Percentiles rank a stretch among this genome's conserved stretches.
Conservation (phyloP, 2,113 vertebrate genomes). For the Capricornis sumatraensis region DNA sequence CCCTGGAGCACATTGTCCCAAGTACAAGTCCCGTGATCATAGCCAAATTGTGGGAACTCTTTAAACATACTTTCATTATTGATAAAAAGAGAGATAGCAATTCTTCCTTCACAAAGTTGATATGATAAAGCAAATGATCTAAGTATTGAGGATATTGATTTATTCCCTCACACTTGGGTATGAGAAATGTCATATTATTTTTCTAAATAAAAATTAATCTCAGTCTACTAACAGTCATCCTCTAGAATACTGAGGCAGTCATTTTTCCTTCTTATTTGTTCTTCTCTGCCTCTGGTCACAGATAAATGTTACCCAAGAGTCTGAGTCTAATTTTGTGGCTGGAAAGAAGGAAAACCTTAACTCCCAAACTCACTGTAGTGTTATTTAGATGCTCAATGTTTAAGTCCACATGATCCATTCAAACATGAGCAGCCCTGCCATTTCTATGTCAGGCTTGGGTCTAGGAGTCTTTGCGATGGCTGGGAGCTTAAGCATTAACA, state of each 20-base stretch:
- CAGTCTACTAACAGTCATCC: neutral
- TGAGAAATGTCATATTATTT: neutral
- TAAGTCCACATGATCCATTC: neutral
- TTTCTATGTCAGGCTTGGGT: neutral
- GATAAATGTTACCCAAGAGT: neutral
- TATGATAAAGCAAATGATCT: neutral
- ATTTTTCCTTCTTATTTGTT: neutral
- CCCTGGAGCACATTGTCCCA: neutral
- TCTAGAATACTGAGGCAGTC: neutral
- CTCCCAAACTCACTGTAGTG: neutral
- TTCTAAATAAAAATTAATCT: constrained; percentile 20
- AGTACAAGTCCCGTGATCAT: neutral
- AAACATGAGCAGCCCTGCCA: neutral
- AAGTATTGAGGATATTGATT: neutral
- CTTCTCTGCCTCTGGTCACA: neutral
- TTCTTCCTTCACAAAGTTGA: neutral
- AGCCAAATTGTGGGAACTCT: neutral
- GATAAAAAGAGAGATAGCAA: neutral
- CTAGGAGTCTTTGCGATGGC: neutral
- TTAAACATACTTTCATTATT: neutral
- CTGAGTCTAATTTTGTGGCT: neutral
- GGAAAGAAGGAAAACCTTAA: neutral
- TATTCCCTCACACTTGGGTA: neutral
- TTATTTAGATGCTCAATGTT: neutral
- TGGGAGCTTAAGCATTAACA: neutral